Conservation (phyloP, 2,888 invertebrate genomes). For the Drosophila paracracens region DNA sequence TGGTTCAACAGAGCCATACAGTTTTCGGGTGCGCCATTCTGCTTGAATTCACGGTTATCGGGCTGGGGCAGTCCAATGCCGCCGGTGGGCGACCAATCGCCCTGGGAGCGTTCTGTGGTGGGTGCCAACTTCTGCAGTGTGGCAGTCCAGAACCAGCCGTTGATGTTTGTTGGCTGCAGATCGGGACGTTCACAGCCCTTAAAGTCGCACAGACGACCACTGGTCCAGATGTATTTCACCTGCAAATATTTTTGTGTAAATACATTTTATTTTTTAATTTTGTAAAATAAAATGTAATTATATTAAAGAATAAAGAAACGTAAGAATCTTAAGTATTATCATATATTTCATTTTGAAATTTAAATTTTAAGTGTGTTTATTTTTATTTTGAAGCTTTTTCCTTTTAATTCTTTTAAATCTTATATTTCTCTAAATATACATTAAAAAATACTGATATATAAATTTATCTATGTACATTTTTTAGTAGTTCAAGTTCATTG, state of each 20-base stretch:
- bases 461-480: neutral
- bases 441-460: neutral
- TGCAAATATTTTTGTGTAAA: conserved; percentile 77
- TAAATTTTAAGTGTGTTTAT: neutral
- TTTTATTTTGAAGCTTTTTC: neutral
- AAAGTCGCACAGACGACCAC: conserved; percentile 95
- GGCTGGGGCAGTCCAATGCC: conserved; percentile 95
- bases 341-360: neutral
- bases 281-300: neutral
- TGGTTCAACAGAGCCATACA: conserved; percentile 94
- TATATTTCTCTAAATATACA: neutral
- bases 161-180: conserved; percentile 91
- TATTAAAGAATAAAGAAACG: neutral
- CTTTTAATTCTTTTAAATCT: neutral
- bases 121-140: conserved; percentile 94
- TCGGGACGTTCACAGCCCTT: conserved; percentile 95
- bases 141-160: conserved; percentile 97
- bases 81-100: conserved; percentile 95
- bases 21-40: conserved; percentile 94
- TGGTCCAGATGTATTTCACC: conserved; percentile 96
- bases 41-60: conserved; percentile 93
- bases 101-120: conserved; percentile 92
- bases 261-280: neutral
- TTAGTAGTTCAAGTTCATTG: conserved; percentile 58
- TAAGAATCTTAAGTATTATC: neutral